These are phyloP conservation scores for Takifugu flavidus DNA, from an alignment of 2,113 vertebrate genomes.

Conservation along the genomic window DNA sequence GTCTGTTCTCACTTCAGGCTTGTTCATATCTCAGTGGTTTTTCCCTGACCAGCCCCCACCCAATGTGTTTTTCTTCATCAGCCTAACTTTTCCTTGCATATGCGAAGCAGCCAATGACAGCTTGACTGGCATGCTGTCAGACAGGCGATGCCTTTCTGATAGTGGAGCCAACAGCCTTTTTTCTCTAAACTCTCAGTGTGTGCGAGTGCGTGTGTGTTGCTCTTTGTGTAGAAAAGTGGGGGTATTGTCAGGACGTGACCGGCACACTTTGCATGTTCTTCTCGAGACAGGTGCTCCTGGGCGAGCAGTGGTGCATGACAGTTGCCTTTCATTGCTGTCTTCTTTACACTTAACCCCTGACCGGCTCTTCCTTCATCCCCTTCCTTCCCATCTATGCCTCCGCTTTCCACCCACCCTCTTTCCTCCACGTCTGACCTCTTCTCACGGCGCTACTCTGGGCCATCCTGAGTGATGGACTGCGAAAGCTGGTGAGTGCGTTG, in stretches of 20 bases:
- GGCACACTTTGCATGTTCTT: slow-evolving; percentile 86
- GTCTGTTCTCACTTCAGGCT: slow-evolving; percentile 58
- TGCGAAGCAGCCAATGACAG: slow-evolving; percentile 79
- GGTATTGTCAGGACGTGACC: slow-evolving; percentile 80
- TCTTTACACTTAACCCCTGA: slow-evolving; percentile 93
- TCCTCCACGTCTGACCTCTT: slow-evolving; percentile 71
- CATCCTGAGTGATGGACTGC: slow-evolving; percentile 84
- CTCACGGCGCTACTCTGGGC: slow-evolving; percentile 73
- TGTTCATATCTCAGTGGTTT: slow-evolving; percentile 66
- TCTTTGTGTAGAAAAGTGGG: slow-evolving; percentile 36
- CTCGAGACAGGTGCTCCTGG: slow-evolving; percentile 85
- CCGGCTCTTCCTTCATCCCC: slow-evolving; percentile 68
- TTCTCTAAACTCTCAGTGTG: slow-evolving; percentile 78
- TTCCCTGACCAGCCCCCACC: slow-evolving; percentile 24
- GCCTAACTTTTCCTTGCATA: slow-evolving; percentile 84
- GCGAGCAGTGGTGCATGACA: slow-evolving; percentile 92
- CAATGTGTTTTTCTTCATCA: slow-evolving; percentile 67
- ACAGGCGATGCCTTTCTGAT: slow-evolving; percentile 79
- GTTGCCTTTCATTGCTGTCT: slow-evolving; percentile 96
- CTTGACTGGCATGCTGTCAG: slow-evolving; percentile 94
- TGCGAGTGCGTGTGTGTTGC: slow-evolving; percentile 45
- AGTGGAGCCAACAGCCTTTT: slow-evolving; percentile 79
- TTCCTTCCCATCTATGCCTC: slow-evolving; percentile 54
- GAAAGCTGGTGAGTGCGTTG: slow-evolving; percentile 62
- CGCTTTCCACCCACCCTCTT: slow-evolving; percentile 57